Base-by-base conservation (phyloP, 2,888 invertebrate genomes). In the Notodonta ziczac region DNA sequence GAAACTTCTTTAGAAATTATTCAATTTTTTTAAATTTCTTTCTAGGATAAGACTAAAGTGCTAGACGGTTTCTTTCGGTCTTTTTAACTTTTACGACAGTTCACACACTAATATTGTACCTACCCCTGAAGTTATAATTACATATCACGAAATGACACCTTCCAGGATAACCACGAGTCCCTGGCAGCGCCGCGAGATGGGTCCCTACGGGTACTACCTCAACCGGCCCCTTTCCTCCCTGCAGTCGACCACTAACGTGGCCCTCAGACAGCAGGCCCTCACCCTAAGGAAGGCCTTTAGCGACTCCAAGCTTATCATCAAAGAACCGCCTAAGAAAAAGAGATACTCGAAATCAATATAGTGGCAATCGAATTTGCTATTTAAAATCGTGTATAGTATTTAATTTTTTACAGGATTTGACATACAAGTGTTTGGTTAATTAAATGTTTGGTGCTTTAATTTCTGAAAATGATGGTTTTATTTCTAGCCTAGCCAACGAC, bases 161-260 rank as follows among this genome's bases (percentile, higher is more conserved):
- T 39, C n/a, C 82, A 95, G 95, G 95, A 94, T 95, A 64, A 94
- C 94, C 2, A 94, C 94, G 46, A 94, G 92, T 70, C 94, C 94
- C 0, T 94, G 95, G 94, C 87, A 93, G 55, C 89, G 94, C 13
- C 94, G 94, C 24, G 95, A 95, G 81, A 94, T 95, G 87, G 95
- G 95, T 7, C 89, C 94, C n/a, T 94, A 95, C 64, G 95, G 95
- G 4, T 95, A 95, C 79, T 95, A 95, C 76, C 86, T 95, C 39
- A 93, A 93, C 75, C 82, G 94, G 8, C 95, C 95, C 0, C 78
- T 86, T 7, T 72, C 87, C 2, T 77, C 85, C 2, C 66, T 85
- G 3, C 83, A 84, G 16, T 77, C 86, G 0, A 63, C 78, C n/a
- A 72, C 81, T 7, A 74, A 72, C 55, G 39, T 77, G 5, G 63